These are phyloP conservation scores for Drosophila testacea DNA, from an alignment of 2,888 invertebrate genomes.

Conservation along the genomic window DNA sequence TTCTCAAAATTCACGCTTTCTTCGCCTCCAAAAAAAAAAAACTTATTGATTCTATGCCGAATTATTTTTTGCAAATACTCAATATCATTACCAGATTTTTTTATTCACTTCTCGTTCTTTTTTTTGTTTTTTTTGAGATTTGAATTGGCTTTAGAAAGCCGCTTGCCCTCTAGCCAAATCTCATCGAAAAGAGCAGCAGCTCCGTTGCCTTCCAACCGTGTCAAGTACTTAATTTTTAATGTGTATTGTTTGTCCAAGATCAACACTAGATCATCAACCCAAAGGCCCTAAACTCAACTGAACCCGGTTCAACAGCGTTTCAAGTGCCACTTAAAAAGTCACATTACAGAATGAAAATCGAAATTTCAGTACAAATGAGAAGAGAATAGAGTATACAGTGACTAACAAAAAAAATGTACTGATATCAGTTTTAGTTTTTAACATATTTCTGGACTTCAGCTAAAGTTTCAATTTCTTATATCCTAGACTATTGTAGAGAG, in stretches of 20 bases:
- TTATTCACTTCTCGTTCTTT: neutral
- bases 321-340: constrained; percentile 15
- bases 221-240: constrained; percentile 55
- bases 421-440: too few species aligned
- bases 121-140: neutral
- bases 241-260: constrained; percentile 47
- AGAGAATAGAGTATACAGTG: neutral
- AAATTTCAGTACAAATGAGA: neutral
- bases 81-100: constrained; percentile 35
- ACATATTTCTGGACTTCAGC: too few species aligned
- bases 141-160: constrained; percentile 42
- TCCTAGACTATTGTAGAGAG: too few species aligned
- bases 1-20: constrained; percentile 51
- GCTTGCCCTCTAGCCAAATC: constrained; percentile 42
- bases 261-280: constrained; percentile 30
- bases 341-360: neutral
- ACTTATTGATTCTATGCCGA: constrained; percentile 36
- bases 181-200: neutral
- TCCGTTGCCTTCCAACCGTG: constrained; percentile 38
- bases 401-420: too few species aligned
- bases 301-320: neutral
- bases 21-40: constrained; percentile 20
- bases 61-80: constrained; percentile 37
- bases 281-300: neutral
- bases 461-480: too few species aligned